A percentile compares a stretch with the other conserved stretches of the same genome.
Evolutionary conservation across 2,888 invertebrate genomes (phyloP).

Genomic region (Nebria brevicollis): DNA sequence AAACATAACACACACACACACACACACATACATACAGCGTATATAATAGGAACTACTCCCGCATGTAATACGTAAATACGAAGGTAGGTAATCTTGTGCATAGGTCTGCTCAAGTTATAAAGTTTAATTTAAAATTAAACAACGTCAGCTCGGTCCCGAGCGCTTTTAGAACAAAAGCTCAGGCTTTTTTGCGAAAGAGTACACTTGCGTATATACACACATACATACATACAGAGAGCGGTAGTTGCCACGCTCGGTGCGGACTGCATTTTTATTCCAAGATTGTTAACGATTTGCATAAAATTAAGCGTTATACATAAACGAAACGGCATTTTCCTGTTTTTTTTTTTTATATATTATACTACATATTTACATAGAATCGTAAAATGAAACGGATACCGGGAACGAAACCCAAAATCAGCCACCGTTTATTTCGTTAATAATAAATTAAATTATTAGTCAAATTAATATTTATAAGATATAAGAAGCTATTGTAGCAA

Average conservation of each 20-base stretch:
- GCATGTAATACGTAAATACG: background rate
- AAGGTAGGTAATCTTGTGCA: constrained; percentile 9
- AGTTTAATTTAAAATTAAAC: constrained; percentile 27
- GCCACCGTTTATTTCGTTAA: no score
- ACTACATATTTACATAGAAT: constrained; percentile 20
- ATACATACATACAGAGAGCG: background rate
- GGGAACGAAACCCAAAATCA: no score
- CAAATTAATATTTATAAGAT: no score
- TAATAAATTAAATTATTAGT: no score
- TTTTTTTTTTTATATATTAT: background rate
- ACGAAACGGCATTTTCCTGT: background rate
- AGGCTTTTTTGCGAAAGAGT: background rate
- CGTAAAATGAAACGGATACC: background rate
- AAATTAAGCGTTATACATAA: constrained; percentile 36
- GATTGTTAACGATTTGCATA: constrained; percentile 47
- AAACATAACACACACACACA: constrained; percentile 11
- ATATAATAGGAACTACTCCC: background rate
- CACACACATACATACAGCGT: background rate
- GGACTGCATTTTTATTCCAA: constrained; percentile 30
- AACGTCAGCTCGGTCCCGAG: background rate
- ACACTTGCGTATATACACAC: background rate
- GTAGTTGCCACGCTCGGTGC: constrained; percentile 16
- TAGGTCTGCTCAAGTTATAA: constrained; percentile 24
- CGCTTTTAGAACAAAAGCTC: background rate
- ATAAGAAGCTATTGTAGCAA: no score